Evolutionary conservation across 2,888 invertebrate species (phyloP).

Genomic region (Pelosia muscerda): DNA sequence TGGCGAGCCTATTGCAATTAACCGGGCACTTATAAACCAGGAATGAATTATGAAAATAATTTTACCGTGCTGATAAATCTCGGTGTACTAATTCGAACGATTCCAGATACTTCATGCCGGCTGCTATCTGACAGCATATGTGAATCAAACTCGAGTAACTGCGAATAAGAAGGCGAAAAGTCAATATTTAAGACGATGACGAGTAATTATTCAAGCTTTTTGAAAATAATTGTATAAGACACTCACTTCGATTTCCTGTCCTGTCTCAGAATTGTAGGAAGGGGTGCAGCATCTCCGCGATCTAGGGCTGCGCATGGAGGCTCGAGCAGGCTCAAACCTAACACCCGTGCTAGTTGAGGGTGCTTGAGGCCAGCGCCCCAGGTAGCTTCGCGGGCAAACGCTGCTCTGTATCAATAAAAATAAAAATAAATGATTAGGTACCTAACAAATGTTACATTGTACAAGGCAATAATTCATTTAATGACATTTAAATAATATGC

Average conservation of each 20-base stretch:
- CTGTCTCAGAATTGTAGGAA: slow-evolving; percentile 89
- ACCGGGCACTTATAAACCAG: no score
- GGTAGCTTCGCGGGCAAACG: slow-evolving; percentile 95
- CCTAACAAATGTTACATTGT: background rate
- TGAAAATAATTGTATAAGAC: background rate
- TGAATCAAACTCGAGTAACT: slow-evolving; percentile 94
- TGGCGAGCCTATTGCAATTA: no score
- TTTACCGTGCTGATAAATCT: slow-evolving; percentile 94
- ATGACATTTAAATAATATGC: no score
- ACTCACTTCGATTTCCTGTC: slow-evolving; percentile 83
- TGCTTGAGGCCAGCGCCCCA: slow-evolving; percentile 94
- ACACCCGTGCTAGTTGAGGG: slow-evolving; percentile 93
- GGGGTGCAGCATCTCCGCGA: slow-evolving; percentile 94
- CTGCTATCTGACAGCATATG: slow-evolving; percentile 95
- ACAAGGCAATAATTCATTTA: no score
- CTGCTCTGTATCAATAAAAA: slow-evolving; percentile 83
- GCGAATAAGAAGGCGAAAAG: slow-evolving; percentile 61
- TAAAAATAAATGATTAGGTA: background rate
- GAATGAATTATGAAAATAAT: no score
- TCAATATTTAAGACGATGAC: background rate
- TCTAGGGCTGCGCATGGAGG: slow-evolving; percentile 96
- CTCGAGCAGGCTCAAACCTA: slow-evolving; percentile 94
- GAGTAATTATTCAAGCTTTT: background rate
- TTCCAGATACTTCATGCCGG: slow-evolving; percentile 97
- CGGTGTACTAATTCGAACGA: slow-evolving; percentile 95